A percentile compares a stretch with the other conserved stretches of the same genome.
These are phyloP conservation scores for Agraylea sexmaculata DNA, from an alignment of 1,140 invertebrate species.

Conservation along the genomic window DNA sequence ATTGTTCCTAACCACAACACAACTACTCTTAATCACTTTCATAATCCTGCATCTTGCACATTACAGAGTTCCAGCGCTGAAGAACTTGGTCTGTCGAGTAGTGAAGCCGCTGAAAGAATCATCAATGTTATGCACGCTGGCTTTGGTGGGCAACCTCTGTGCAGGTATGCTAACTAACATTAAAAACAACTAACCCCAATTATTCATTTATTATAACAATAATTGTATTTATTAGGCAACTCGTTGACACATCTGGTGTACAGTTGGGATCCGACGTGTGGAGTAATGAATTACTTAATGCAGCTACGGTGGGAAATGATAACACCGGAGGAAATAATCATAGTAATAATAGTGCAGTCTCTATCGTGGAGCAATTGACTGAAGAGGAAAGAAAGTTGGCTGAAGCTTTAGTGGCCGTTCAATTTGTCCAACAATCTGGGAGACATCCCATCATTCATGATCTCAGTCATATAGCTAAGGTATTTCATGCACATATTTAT, in stretches of 20 bases:
- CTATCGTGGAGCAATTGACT: constrained; percentile 23
- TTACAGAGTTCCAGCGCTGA: no score
- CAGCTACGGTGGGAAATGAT: no score
- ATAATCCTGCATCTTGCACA: no score
- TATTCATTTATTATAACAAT: no score
- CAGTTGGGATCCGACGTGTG: constrained; percentile 8
- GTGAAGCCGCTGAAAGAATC: no score
- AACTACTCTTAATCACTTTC: no score
- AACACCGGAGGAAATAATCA: no score
- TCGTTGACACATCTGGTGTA: constrained; percentile 8
- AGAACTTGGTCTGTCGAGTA: no score
- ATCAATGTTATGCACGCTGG: background rate
- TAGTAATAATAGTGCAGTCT: no score
- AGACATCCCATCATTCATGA: constrained; percentile 30
- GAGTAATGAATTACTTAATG: no score
- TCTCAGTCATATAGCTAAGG: constrained; percentile 15
- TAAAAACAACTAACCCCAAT: background rate
- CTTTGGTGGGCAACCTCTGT: background rate
- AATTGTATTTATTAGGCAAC: constrained; percentile 12
- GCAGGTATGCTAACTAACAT: background rate
- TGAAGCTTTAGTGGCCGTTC: constrained; percentile 39
- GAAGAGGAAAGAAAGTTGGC: constrained; percentile 41
- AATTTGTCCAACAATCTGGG: constrained; percentile 40
- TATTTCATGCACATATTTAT: constrained; percentile 4
- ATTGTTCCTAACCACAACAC: no score